phyloP scores from a whole-genome alignment of 2,113 vertebrate species.

The Sinocyclocheilus rhinocerous region DNA sequence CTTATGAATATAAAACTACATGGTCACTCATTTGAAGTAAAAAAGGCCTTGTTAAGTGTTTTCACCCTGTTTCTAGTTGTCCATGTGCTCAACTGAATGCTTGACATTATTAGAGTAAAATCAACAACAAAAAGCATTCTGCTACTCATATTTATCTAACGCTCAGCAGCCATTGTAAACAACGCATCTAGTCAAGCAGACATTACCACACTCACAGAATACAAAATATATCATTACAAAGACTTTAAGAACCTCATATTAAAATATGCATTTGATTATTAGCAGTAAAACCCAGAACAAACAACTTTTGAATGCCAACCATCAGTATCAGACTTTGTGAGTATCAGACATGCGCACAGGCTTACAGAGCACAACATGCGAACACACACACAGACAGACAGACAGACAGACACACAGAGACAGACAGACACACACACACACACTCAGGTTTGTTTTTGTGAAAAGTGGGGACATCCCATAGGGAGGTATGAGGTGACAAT shows the following conservation, averaged over 20 bases:
- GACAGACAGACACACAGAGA: too few species aligned
- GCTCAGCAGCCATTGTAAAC: slow-evolving; percentile 44
- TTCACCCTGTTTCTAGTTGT: neutral
- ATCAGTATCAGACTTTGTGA: neutral
- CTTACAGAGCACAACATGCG: slow-evolving; percentile 48
- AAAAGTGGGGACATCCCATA: too few species aligned
- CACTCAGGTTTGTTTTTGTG: neutral
- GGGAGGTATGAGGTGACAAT: neutral
- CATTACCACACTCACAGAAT: neutral
- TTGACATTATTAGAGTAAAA: neutral
- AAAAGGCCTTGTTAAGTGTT: neutral
- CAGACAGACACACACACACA: slow-evolving; percentile 26
- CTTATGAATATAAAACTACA: too few species aligned
- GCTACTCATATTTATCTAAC: neutral
- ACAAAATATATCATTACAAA: slow-evolving; percentile 54
- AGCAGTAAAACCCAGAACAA: slow-evolving; percentile 22
- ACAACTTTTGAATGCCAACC: slow-evolving; percentile 16
- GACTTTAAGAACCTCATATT: slow-evolving; percentile 15
- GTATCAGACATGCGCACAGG: slow-evolving; percentile 22
- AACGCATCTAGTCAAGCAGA: slow-evolving; percentile 36
- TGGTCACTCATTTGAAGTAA: neutral
- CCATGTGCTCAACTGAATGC: neutral
- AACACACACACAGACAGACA: slow-evolving; percentile 50
- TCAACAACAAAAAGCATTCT: neutral
- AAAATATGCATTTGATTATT: slow-evolving; percentile 43